Conservation (phyloP, 1,140 invertebrate genomes). For the Drosophila suzukii region DNA sequence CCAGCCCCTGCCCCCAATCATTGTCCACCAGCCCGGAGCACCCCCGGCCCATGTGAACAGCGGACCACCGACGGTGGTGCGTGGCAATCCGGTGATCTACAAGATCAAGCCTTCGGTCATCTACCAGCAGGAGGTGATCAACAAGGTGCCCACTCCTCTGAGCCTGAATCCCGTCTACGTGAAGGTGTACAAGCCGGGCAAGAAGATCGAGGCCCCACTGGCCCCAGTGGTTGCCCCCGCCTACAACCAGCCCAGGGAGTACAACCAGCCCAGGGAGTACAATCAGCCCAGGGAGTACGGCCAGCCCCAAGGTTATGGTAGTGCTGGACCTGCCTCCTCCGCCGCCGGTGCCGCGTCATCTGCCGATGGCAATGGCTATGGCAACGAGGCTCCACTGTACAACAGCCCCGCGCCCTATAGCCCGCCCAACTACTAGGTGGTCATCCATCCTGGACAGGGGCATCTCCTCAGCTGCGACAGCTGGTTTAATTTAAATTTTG, state of each 20-base stretch:
- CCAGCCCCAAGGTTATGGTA: slow-evolving; percentile 53
- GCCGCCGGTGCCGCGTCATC: slow-evolving; percentile 34
- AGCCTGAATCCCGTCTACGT: slow-evolving; percentile 82
- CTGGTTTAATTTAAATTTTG: slow-evolving; percentile 58
- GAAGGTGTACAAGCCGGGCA: slow-evolving; percentile 83
- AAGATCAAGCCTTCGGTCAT: slow-evolving; percentile 81
- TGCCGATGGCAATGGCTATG: slow-evolving; percentile 52
- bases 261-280: slow-evolving; percentile 49
- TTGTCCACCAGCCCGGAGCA: slow-evolving; percentile 78
- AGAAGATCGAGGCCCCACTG: slow-evolving; percentile 76
- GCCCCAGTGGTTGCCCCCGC: slow-evolving; percentile 73
- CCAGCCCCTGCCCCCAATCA: slow-evolving; percentile 78
- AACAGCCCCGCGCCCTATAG: slow-evolving; percentile 69
- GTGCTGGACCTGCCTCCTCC: slow-evolving; percentile 37
- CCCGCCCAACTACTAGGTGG: slow-evolving; percentile 58
- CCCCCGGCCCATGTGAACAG: slow-evolving; percentile 77
- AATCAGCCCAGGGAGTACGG: slow-evolving; percentile 44
- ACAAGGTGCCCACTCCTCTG: slow-evolving; percentile 79
- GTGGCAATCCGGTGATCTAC: slow-evolving; percentile 80
- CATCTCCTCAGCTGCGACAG: slow-evolving; percentile 11
- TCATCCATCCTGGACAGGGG: not conserved
- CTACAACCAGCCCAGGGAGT: slow-evolving; percentile 50
- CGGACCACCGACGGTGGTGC: slow-evolving; percentile 77
- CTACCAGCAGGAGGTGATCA: slow-evolving; percentile 83
- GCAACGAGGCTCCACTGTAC: slow-evolving; percentile 62